Evolutionary conservation across 1,140 invertebrate species (phyloP).

Genomic region (Cotesia vestalis): DNA sequence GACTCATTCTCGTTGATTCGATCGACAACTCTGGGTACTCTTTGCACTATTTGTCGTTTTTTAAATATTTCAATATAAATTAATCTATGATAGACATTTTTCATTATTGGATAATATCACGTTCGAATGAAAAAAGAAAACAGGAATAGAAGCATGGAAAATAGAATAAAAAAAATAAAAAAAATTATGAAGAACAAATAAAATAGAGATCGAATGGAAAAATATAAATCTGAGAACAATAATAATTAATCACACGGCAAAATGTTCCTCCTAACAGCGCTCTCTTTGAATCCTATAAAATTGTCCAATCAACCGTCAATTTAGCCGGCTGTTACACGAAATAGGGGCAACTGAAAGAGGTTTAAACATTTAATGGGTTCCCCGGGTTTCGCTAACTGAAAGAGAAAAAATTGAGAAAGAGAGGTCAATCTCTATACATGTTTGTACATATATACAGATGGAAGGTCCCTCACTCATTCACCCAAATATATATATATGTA

Average conservation of each 20-base stretch:
- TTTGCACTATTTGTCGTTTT: conserved; percentile 4
- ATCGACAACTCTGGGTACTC: conserved; percentile 28
- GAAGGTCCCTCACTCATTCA: neutral
- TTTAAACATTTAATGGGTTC: conserved; percentile 36
- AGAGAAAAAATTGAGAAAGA: too few species aligned
- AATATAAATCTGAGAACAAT: conserved; percentile 15
- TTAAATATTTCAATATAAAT: neutral
- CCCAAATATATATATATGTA: neutral
- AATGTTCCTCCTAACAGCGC: neutral
- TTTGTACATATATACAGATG: conserved; percentile 5
- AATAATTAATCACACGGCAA: conserved; percentile 32
- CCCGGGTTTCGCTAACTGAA: neutral
- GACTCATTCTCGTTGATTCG: conserved; percentile 38
- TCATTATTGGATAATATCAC: too few species aligned
- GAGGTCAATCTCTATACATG: neutral
- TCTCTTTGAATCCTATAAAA: conserved; percentile 16
- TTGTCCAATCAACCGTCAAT: conserved; percentile 35
- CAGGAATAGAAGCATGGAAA: neutral
- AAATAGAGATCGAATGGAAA: conserved; percentile 9
- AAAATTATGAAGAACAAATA: neutral
- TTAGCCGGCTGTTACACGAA: conserved; percentile 27
- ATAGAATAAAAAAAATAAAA: neutral
- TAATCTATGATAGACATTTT: too few species aligned
- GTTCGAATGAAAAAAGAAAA: conserved; percentile 1
- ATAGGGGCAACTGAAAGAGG: conserved; percentile 26